Base-by-base conservation (phyloP, 2,888 invertebrate genomes). In the Podotricha telesiphe region DNA sequence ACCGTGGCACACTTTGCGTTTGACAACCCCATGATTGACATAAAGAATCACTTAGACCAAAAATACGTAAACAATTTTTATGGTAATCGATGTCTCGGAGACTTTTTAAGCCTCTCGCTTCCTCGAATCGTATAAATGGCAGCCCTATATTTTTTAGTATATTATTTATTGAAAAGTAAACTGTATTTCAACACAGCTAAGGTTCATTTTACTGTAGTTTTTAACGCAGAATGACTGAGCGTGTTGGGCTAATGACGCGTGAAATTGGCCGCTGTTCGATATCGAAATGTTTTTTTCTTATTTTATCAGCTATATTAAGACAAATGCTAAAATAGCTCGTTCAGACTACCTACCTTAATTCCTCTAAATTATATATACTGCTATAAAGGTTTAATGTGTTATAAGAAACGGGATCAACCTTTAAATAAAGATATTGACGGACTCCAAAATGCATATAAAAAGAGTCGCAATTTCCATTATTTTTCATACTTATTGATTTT, bases 171-270 rank as follows among this genome's bases (percentile, higher is more conserved):
- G 1, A 7, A 72, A 53, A 20, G 8, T 55, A 47, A 22, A 42
- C 28, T 17, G 50, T 71, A 68, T 40, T 17, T 0, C 0, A 0
- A 6, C 6, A 0, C 0, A 0, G 0, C 6, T 67, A 71, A 66
- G 55, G 62, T 59, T 20, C 3, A 20, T 50, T 71, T 47, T 68
- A 1, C n/a, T 15, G 17, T 64, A 51, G n/a, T 1, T n/a, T n/a
- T 47, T 19, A 55, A 42, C 53, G 40, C 65, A 64, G 68, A 75
- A 77, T 77, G 77, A 76, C 73, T 71, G 69, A 73, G 76, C 78
- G 74, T 77, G 77, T 78, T 74, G 62, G 59, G 67, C 74, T 79
- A 79, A 79, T 78, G 78, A 74, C 72, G 76, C 77, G 73, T 79
- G 78, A 78, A 79, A 79, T 79, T 77, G 75, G 72, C 73, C 74